Evolutionary conservation across 1,140 invertebrate genomes (phyloP).

Genomic region (Schlechtendalia chinensis): DNA sequence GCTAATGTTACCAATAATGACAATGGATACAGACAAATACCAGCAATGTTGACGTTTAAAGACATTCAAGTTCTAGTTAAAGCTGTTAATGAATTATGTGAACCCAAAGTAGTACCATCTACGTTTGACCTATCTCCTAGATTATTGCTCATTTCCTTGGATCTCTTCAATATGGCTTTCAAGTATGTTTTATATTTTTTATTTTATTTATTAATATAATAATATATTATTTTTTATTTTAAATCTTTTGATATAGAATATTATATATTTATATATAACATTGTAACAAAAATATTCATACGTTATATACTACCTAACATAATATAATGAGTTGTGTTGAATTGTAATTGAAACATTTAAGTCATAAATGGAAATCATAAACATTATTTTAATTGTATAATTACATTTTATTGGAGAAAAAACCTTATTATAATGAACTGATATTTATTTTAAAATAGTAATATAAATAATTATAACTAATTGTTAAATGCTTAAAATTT

Average conservation of each 20-base stretch:
- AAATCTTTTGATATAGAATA: background rate
- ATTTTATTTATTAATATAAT: too few relatives aligned
- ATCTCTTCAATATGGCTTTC: slow-evolving; percentile 42
- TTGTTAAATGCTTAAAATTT: too few relatives aligned
- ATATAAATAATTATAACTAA: too few relatives aligned
- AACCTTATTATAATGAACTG: too few relatives aligned
- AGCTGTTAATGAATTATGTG: slow-evolving; percentile 54
- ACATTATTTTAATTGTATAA: background rate
- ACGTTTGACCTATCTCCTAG: slow-evolving; percentile 18
- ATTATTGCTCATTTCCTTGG: slow-evolving; percentile 49
- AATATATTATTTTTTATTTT: too few relatives aligned
- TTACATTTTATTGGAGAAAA: too few relatives aligned
- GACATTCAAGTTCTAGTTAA: slow-evolving; percentile 58
- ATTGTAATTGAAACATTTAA: background rate
- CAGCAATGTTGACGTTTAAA: slow-evolving; percentile 55
- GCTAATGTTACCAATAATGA: slow-evolving; percentile 59
- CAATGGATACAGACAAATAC: slow-evolving; percentile 52
- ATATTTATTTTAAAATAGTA: too few relatives aligned
- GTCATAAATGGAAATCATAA: background rate
- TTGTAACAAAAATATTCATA: too few relatives aligned
- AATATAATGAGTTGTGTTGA: background rate
- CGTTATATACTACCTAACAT: background rate
- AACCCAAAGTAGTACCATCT: slow-evolving; percentile 38
- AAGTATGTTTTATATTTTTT: slow-evolving; percentile 29
- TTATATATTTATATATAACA: background rate